These are phyloP conservation scores for Sorex maritimensis DNA, from an alignment of 2,797 vertebrate species.

Conservation along the genomic window DNA sequence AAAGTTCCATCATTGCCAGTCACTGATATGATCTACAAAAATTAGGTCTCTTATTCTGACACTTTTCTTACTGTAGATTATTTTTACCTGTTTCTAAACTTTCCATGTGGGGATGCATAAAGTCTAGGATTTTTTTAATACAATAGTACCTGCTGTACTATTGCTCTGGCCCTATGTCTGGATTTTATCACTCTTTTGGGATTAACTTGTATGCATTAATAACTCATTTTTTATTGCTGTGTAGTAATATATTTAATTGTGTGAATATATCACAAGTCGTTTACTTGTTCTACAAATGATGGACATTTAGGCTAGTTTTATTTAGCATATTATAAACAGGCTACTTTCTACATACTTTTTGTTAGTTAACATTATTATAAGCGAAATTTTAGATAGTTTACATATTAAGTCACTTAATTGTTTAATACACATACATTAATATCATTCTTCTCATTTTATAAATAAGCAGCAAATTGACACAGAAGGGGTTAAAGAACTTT, in stretches of 20 bases:
- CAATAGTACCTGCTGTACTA: too few relatives aligned
- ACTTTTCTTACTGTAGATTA: not conserved
- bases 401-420: not conserved
- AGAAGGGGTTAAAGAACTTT: conserved; percentile 25
- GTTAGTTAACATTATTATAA: conserved; percentile 12
- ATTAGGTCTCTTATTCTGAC: not conserved
- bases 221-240: too few relatives aligned
- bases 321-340: conserved; percentile 18
- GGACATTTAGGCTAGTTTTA: not conserved
- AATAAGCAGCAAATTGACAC: not conserved
- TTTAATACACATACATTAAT: not conserved
- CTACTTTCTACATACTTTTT: conserved; percentile 13
- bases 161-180: not conserved
- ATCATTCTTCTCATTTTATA: not conserved
- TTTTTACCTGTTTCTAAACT: not conserved
- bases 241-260: not conserved
- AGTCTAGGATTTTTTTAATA: too few relatives aligned
- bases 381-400: not conserved
- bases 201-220: not conserved
- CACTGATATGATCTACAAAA: not conserved
- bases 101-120: not conserved
- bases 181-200: not conserved
- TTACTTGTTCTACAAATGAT: not conserved
- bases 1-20: not conserved
- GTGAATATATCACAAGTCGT: not conserved